Evolutionary conservation across 1,140 invertebrate genomes (phyloP), one percentile per base, ranked within the genome.

Genomic region (Heliconius himera): DNA sequence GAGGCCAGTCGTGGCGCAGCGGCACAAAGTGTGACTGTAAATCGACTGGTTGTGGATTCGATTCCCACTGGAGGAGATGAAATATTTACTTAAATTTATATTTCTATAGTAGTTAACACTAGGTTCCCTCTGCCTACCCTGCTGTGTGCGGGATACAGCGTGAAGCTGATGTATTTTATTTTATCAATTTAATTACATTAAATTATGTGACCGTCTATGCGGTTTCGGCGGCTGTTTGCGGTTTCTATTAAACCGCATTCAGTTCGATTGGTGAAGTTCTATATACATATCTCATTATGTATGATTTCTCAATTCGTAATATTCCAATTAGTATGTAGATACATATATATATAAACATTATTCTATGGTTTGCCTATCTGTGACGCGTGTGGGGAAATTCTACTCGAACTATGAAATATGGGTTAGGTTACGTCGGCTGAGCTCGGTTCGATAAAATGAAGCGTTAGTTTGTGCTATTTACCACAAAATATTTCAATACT

Each of bases 161-260:
- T n/a, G n/a, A n/a, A n/a, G n/a, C n/a, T n/a, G n/a, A n/a, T n/a
- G n/a, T n/a, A n/a, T n/a, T n/a, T n/a, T n/a, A n/a, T n/a, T n/a
- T n/a, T n/a, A 51, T 73, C 70, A 72, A 72, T 82, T 82, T 76
- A 83, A 78, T 83, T 77, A 82, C 51, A 79, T 77, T 73, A 76
- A 73, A 70, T 70, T 56, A 78, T 83, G 77, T 56, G 78, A 76
- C 76, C 56, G 56, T 56, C 79, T 78, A 73, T 74, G 77, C 73
- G 74, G 73, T 76, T 74, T 49, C 72, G 76, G 72, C 73, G 56
- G 60, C 36, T 54, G 70, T 79, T 78, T 83, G 82, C 74, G 82
- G 82, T 83, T 78, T 76, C 73, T 82, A 72, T 76, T 77, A 38
- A 33, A 74, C 79, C 75, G 49, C 76, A 78, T 16, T 70, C 41